Percentiles rank a stretch among this genome's conserved stretches.
Conservation (phyloP, 2,888 invertebrate species). For the Dromius quadrimaculatus region DNA sequence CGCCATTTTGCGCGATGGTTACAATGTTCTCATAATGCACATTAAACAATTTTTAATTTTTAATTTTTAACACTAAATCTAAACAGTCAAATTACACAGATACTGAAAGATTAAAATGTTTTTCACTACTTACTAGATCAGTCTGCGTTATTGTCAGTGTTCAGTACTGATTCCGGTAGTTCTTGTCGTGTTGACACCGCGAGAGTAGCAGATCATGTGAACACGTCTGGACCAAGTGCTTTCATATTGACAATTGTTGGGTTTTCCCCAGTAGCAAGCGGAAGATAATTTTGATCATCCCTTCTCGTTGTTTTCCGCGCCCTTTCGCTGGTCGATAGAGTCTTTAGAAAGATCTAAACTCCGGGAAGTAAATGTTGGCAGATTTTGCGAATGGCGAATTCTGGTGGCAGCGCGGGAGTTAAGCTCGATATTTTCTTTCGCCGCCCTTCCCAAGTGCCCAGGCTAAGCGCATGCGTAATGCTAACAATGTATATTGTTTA, state of each 20-base stretch:
- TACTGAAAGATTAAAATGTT: slow-evolving; percentile 21
- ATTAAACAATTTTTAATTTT: no score
- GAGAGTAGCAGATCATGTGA: slow-evolving; percentile 55
- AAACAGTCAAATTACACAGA: slow-evolving; percentile 16
- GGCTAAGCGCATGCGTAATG: slow-evolving; percentile 57
- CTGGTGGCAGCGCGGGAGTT: slow-evolving; percentile 43
- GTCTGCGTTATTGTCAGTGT: slow-evolving; percentile 44
- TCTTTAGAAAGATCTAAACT: slow-evolving; percentile 60
- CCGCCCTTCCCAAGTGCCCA: slow-evolving; percentile 56
- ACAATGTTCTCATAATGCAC: no score
- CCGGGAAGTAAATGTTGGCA: slow-evolving; percentile 58
- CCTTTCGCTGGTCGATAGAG: slow-evolving; percentile 61
- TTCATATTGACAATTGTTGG: slow-evolving; percentile 55
- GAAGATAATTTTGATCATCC: slow-evolving; percentile 62
- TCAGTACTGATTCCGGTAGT: slow-evolving; percentile 19
- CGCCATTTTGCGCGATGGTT: slow-evolving; percentile 65
- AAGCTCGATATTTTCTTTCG: slow-evolving; percentile 56
- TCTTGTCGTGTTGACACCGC: slow-evolving; percentile 45
- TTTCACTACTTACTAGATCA: slow-evolving; percentile 39
- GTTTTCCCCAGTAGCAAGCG: slow-evolving; percentile 58
- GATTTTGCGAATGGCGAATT: neutral
- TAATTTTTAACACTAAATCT: slow-evolving; percentile 24
- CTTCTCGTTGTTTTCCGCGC: slow-evolving; percentile 58
- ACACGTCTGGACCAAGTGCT: slow-evolving; percentile 56
- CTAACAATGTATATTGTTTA: slow-evolving; percentile 25